phyloP scores from a whole-genome alignment of 2,113 vertebrate species.

The Osmerus eperlanus region DNA sequence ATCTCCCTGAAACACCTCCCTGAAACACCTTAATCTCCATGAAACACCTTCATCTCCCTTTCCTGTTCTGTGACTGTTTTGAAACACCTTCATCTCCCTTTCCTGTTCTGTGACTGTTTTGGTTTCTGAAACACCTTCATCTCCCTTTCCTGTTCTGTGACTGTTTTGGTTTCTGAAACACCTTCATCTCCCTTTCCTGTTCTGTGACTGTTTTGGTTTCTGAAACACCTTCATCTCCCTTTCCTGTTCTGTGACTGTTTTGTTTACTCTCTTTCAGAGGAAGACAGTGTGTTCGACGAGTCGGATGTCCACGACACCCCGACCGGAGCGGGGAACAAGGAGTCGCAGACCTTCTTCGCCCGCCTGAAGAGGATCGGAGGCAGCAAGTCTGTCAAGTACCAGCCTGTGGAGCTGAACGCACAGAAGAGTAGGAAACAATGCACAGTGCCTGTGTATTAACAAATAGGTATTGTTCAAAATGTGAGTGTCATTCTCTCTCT shows the following conservation, averaged over 20 bases:
- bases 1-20: no score
- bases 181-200: no score
- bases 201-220: neutral
- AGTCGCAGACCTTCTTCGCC: slow-evolving; percentile 99
- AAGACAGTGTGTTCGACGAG: slow-evolving; percentile 99
- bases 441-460: no score
- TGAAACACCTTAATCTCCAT: no score
- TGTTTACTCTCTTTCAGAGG: slow-evolving; percentile 78
- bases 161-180: no score
- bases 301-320: slow-evolving; percentile 98
- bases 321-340: slow-evolving; percentile 93
- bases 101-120: no score
- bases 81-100: no score
- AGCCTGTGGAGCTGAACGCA: slow-evolving; percentile 95
- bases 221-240: no score
- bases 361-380: slow-evolving; percentile 97
- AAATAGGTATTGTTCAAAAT: neutral
- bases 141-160: no score
- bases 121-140: neutral
- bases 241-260: neutral
- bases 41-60: no score
- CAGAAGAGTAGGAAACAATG: slow-evolving; percentile 89
- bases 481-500: neutral
- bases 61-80: neutral
- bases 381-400: slow-evolving; percentile 98